Evolutionary conservation across 2,797 vertebrate species (phyloP).

Genomic region (Epinephelus coioides): DNA sequence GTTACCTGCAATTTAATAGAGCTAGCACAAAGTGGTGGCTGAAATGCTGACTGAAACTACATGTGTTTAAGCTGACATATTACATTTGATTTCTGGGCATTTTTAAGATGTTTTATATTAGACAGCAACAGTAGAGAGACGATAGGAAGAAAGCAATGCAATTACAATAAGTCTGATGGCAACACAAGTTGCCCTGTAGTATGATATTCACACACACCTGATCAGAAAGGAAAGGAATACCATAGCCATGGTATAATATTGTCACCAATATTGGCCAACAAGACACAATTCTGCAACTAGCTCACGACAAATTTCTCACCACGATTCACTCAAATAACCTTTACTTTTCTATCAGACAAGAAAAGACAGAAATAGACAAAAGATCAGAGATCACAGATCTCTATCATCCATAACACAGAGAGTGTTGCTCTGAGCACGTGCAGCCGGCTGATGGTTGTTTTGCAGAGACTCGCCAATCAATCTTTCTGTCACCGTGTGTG

Average conservation of each 20-base stretch:
- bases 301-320: background rate
- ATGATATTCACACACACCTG: no score
- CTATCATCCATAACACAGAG: constrained; percentile 8
- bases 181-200: no score
- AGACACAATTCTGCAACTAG: background rate
- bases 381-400: background rate
- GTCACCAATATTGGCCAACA: no score
- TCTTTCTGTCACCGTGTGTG: constrained; percentile 26
- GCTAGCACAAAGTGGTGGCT: no score
- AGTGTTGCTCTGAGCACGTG: constrained; percentile 11
- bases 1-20: no score
- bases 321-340: background rate
- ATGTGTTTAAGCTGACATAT: no score
- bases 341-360: background rate
- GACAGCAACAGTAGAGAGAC: background rate
- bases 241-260: no score
- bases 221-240: no score
- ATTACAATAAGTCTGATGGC: no score
- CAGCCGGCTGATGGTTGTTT: constrained; percentile 41
- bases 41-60: no score
- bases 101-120: background rate
- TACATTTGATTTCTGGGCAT: no score
- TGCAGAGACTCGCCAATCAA: constrained; percentile 57
- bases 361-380: background rate
- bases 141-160: background rate